Base-by-base conservation (phyloP, 2,888 invertebrate species). In the Gymnoscelis rufifasciata region DNA sequence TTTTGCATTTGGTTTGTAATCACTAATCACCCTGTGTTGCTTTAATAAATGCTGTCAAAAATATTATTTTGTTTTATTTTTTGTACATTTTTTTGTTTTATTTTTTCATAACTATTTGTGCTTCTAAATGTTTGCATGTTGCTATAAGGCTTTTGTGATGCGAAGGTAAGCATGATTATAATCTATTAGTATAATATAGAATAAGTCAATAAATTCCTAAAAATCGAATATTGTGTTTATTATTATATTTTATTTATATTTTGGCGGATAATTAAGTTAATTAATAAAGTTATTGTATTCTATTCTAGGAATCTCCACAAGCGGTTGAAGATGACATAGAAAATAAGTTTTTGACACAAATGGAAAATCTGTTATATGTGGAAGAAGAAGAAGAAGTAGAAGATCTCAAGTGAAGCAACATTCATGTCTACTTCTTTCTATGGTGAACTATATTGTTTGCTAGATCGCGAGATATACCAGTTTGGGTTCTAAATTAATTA, bases 351-450 rank as follows among this genome's bases (percentile, higher is more conserved):
- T 76, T 78, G 74, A 79, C 79, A 1, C 83, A 83, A 61, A 81
- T 84, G 80, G 83, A 86, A 26, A 84, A 86, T 42, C 47, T 87
- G 13, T 62, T 83, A 1, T 86, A 82, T 56, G 83, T 80, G 0
- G 87, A 86, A 53, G 86, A 87, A n/a, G 87, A 83, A 6, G 84
- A 83, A 53, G 86, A 87, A n/a, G 87, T 83, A 6, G 84, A 83
- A 29, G 84, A 86, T 52, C 61, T 86, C 1, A 87, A 87, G 61
- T 87, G 69, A 79, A 64, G 3, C 2, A 8, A 5, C n/a, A 15
- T 15, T n/a, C 1, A n/a, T n/a, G n/a, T n/a, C n/a, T n/a, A n/a
- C n/a, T n/a, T n/a, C n/a, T n/a, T n/a, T n/a, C n/a, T n/a, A n/a
- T n/a, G n/a, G n/a, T n/a, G n/a, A n/a, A n/a, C n/a, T n/a, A n/a